phyloP scores from a whole-genome alignment of 2,797 vertebrate genomes.

The Tolypeutes matacus region DNA sequence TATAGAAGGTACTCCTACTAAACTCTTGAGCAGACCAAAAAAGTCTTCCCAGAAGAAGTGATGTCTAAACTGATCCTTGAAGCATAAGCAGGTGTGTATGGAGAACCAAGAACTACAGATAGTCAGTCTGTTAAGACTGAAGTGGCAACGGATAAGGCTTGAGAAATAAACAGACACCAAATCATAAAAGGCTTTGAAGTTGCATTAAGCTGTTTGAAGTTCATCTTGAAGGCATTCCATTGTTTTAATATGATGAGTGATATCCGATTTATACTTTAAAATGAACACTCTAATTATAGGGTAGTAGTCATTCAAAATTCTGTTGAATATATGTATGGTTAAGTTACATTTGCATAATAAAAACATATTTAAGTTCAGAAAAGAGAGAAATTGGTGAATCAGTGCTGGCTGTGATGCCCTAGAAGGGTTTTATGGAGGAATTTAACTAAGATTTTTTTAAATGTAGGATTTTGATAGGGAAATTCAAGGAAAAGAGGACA shows the following conservation, averaged over 20 bases:
- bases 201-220: background rate
- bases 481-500: background rate
- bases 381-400: background rate
- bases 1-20: background rate
- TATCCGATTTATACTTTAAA: constrained; percentile 24
- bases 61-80: background rate
- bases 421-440: background rate
- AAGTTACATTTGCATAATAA: background rate
- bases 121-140: background rate
- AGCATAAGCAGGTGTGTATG: background rate
- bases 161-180: background rate
- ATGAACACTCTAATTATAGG: background rate
- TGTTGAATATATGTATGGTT: background rate
- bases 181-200: background rate
- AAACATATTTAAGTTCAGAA: constrained; percentile 31
- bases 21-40: background rate
- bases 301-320: background rate
- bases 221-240: background rate
- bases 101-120: background rate
- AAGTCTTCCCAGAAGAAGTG: background rate
- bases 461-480: background rate
- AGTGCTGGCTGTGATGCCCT: background rate
- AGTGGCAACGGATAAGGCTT: background rate
- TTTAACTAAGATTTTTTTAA: background rate
- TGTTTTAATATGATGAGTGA: constrained; percentile 1